Percentiles rank a stretch among this genome's conserved stretches.
These are phyloP conservation scores for Cichlasoma orientale DNA, from an alignment of 2,797 vertebrate genomes.

Conservation along the genomic window DNA sequence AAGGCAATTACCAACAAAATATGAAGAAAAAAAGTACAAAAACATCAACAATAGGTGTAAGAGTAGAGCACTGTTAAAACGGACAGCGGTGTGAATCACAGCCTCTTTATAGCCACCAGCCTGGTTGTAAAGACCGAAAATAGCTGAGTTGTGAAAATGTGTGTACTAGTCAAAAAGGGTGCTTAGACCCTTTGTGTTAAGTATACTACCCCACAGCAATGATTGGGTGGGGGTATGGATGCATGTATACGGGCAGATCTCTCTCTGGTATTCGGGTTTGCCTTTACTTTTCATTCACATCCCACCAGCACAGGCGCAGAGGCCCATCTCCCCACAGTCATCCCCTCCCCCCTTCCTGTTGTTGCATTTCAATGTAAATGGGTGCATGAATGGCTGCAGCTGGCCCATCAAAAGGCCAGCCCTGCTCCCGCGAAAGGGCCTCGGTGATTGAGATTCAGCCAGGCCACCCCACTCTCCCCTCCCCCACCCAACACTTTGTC, in stretches of 20 bases:
- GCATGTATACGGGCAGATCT: conserved; percentile 56
- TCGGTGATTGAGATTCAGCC: conserved; percentile 84
- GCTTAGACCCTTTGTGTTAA: conserved; percentile 79
- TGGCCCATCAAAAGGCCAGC: conserved; percentile 87
- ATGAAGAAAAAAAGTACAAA: conserved; percentile 30
- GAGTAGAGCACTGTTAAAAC: conserved; percentile 39
- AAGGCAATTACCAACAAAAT: conserved; percentile 36
- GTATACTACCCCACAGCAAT: conserved; percentile 68
- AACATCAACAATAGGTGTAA: conserved; percentile 44
- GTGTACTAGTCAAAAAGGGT: conserved; percentile 73
- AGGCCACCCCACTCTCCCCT: conserved; percentile 71
- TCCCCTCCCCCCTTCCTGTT: conserved; percentile 82
- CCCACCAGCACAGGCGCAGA: conserved; percentile 60
- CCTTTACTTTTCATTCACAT: conserved; percentile 76
- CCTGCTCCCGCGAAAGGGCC: conserved; percentile 75
- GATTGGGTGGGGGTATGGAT: conserved; percentile 64
- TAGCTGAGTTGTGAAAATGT: conserved; percentile 74
- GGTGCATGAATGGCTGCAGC: conserved; percentile 85
- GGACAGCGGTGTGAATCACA: conserved; percentile 48
- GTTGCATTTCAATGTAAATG: conserved; percentile 88
- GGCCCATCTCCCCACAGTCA: conserved; percentile 57
- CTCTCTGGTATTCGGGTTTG: conserved; percentile 82
- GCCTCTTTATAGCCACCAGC: conserved; percentile 59
- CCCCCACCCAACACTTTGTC: conserved; percentile 67
- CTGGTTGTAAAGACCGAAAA: conserved; percentile 68